Base-by-base conservation (phyloP, 1,140 invertebrate genomes). In the Pseudachorutes palmiensis region DNA sequence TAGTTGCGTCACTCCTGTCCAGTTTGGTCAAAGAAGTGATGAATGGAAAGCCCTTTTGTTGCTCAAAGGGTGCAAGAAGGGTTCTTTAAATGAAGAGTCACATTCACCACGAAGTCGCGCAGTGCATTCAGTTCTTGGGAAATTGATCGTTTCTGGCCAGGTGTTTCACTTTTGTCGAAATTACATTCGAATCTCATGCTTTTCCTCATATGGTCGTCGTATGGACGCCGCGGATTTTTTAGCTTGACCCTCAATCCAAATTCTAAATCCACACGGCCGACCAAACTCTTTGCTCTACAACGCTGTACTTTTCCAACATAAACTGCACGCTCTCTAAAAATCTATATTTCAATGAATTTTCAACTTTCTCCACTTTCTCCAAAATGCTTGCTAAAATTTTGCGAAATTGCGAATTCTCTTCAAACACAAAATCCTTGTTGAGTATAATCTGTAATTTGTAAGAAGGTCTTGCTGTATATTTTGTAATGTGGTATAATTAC, bases 31-130 rank as follows among this genome's bases (percentile, higher is more conserved):
- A 55, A 55, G 24, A 26, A 22, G 5, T 26, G 14, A 14, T 55
- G 51, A 55, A 55, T 26, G 24, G 51, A 55, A 24, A 55, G 12
- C 51, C 51, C 51, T 55, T 55, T 55, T 55, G 51, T 55, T 55
- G 9, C 5, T 12, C 36, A 41, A 24, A 55, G 51, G 24, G 51
- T 22, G 3, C 12, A 55, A 22, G 51, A 24, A 41, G 36, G 36
- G n/a, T n/a, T n/a, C n/a, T n/a, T n/a, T n/a, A n/a, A 41, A 41
- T 19, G 19, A 41, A 19, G 5, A 41, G 36, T 19, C 36, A 41
- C 5, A 41, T 19, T 41, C n/a, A n/a, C n/a, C n/a, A 41, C 36
- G 36, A 19, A 41, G 5, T 41, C 19, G 19, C 36, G 5, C 5
- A 41, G 5, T 41, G 5, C 36, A 41, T 41, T 9, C 36, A 41